A percentile compares a stretch with the other conserved stretches of the same genome.
These are phyloP conservation scores for Gymnopithys bicolor DNA, from an alignment of 2,797 vertebrate genomes.

Conservation along the genomic window DNA sequence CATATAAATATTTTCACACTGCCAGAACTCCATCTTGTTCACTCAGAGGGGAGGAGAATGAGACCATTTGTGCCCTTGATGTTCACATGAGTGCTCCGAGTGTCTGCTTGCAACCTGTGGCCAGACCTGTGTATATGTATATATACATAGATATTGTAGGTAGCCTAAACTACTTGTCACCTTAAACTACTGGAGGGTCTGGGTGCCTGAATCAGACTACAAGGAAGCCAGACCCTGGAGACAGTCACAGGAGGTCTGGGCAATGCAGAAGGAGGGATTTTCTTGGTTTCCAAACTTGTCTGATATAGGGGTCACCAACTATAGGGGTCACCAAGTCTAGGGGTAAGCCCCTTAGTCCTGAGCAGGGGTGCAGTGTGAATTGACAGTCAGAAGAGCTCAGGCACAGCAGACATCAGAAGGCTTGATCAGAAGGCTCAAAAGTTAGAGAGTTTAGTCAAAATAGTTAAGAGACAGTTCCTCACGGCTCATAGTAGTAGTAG, in stretches of 20 bases:
- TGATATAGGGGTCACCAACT: background rate
- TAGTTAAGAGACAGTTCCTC: too few relatives aligned
- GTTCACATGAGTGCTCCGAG: background rate
- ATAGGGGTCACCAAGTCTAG: too few relatives aligned
- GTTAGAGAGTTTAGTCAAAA: too few relatives aligned
- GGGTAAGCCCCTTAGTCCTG: too few relatives aligned
- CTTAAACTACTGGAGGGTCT: background rate
- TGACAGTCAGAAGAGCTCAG: too few relatives aligned
- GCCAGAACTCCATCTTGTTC: background rate
- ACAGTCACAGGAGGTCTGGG: fast-evolving
- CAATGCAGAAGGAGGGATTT: background rate
- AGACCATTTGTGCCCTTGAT: background rate
- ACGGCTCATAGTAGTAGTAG: too few relatives aligned
- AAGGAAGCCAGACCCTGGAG: background rate
- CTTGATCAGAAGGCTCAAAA: too few relatives aligned
- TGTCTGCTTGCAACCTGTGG: background rate
- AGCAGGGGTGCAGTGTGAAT: too few relatives aligned
- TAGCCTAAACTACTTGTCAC: background rate
- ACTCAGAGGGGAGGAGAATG: background rate
- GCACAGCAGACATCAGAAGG: too few relatives aligned
- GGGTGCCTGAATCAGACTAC: background rate
- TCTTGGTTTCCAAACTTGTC: background rate
- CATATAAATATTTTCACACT: background rate
- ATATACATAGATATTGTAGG: background rate
- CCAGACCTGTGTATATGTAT: background rate